Base-by-base conservation (phyloP, 2,113 vertebrate genomes). In the Neoarius graeffei region DNA sequence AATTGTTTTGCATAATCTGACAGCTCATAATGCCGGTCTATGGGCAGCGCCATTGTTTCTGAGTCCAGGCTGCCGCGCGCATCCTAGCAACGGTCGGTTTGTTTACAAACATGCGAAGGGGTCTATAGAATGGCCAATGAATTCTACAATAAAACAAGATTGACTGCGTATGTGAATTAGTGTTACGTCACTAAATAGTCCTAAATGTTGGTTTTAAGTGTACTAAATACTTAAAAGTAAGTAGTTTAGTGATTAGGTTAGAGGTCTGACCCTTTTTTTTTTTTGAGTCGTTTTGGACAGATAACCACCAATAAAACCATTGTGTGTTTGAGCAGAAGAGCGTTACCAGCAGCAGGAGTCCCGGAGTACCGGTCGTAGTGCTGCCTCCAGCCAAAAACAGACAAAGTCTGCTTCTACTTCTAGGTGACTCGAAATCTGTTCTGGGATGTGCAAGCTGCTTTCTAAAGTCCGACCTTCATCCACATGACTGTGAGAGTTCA, bases 321-420 rank as follows among this genome's bases (percentile, higher is more conserved):
- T 4, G 42, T 85, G 30, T 84, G 4, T 80, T 30, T n/a, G 42
- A 30, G 56, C 81, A 96, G 95, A 95, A 17, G 94, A 94, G 3
- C 89, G 94, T 6, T 42, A 42, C 42, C 85, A 94, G 87, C 93
- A 91, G 81, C 89, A 93, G 10, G 92, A 93, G 0, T 79, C 90
- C 1, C 52, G 87, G n/a, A 71, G 90, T 1, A 90, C 74, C 74
- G 86, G 52, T 5, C 92, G 82, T 77, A 20, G 89, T 0, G 69
- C 73, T 85, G 92, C 69, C 35, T 30, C 76, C 56, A 84, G 66
- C 76, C 92, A 54, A 67, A 92, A 42, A 52, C 67, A 82, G 52
- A 42, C 27, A 54, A 50, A 87, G 1, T 84, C 91, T 50, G 57
- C 90, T 14, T 88, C 90, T 30, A 56, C 73, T 6, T 88, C 87